Evolutionary conservation across 2,797 vertebrate genomes (phyloP).

Genomic region (Tangara arthus): DNA sequence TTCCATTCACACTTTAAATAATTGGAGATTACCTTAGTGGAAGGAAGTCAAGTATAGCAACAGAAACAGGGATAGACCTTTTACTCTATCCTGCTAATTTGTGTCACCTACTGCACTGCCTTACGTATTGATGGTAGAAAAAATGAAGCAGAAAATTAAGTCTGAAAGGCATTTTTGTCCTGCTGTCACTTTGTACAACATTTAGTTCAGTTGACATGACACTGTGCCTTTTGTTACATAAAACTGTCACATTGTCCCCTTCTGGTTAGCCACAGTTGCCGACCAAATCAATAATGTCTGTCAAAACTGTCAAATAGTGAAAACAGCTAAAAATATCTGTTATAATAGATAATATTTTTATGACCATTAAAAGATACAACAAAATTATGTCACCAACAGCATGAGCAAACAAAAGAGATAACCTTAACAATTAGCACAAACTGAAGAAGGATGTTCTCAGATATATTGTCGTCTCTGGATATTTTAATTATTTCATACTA

Average conservation of each 20-base stretch:
- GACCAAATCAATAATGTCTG: slow-evolving; percentile 80
- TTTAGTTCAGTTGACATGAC: slow-evolving; percentile 83
- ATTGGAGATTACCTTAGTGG: slow-evolving; percentile 69
- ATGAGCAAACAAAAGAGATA: background rate
- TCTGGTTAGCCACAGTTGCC: slow-evolving; percentile 79
- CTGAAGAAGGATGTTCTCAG: background rate
- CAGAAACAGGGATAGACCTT: slow-evolving; percentile 66
- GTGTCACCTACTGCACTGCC: slow-evolving; percentile 78
- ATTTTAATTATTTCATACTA: background rate
- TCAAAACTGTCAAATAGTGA: slow-evolving; percentile 77
- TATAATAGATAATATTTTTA: slow-evolving; percentile 56
- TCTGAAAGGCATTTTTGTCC: slow-evolving; percentile 83
- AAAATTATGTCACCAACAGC: background rate
- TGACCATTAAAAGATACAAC: slow-evolving; percentile 33
- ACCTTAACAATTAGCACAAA: background rate
- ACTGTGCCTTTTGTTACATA: slow-evolving; percentile 83
- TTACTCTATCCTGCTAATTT: slow-evolving; percentile 77
- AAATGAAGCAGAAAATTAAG: slow-evolving; percentile 86
- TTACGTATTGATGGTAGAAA: slow-evolving; percentile 78
- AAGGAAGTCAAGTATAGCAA: slow-evolving; percentile 77
- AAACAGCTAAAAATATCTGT: slow-evolving; percentile 68
- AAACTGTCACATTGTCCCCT: slow-evolving; percentile 82
- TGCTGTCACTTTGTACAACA: slow-evolving; percentile 82
- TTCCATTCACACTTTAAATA: slow-evolving; percentile 71
- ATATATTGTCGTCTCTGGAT: background rate